Percentiles rank a stretch among this genome's conserved stretches.
phyloP scores from a whole-genome alignment of 2,797 vertebrate genomes.

The Myotis vivesi region DNA sequence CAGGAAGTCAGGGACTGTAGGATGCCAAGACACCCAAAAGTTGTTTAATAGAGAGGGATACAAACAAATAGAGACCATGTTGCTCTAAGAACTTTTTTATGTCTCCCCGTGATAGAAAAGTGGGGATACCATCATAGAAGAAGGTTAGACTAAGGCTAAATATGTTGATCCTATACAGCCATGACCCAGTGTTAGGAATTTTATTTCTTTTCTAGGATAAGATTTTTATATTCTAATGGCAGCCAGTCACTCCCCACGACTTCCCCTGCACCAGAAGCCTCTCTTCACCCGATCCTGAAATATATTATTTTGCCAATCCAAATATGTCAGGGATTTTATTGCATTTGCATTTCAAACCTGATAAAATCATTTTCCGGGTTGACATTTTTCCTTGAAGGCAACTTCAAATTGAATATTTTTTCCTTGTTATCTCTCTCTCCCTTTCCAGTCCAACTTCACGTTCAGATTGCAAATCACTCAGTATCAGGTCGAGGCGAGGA shows the following conservation, averaged over 20 bases:
- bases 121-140: background rate
- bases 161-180: background rate
- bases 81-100: background rate
- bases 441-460: conserved; percentile 67
- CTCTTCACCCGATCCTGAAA: conserved; percentile 74
- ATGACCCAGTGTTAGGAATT: background rate
- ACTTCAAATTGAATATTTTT: conserved; percentile 84
- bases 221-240: conserved; percentile 36
- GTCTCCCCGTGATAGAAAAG: background rate
- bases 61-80: rapidly evolving
- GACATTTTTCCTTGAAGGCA: conserved; percentile 81
- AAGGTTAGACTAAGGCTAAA: background rate
- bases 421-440: conserved; percentile 79
- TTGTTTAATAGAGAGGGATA: too few relatives aligned
- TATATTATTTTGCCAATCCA: conserved; percentile 79
- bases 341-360: conserved; percentile 82
- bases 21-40: background rate
- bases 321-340: conserved; percentile 81
- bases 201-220: conserved; percentile 47
- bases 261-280: conserved; percentile 56
- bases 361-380: conserved; percentile 78
- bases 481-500: conserved; percentile 62
- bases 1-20: background rate
- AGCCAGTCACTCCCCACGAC: conserved; percentile 33
- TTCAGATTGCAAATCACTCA: conserved; percentile 76